Evolutionary conservation across 1,140 invertebrate genomes (phyloP), one percentile per base, ranked within the genome.

Genomic region (Drosophila azteca): DNA sequence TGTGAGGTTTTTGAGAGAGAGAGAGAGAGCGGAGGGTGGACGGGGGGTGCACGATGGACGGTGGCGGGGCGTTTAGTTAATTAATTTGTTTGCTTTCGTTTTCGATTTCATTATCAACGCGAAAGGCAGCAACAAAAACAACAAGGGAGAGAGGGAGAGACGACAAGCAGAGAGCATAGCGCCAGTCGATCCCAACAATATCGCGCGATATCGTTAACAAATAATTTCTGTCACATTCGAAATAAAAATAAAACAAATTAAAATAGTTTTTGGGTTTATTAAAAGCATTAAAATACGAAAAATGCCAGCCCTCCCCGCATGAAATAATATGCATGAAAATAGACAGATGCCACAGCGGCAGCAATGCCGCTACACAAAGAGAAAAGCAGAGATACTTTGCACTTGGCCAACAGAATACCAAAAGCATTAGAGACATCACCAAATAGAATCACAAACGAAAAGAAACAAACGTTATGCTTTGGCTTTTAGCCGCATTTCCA

Each of bases 191-290:
- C 46, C 20, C 57, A 61, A 74, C 63, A 77, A 84, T 62, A 81
- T 63, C 57, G 44, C 43, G 53, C 79, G 61, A 88, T 88, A 87
- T 87, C 75, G 78, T 87, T 88, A 87, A 83, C 76, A 69, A 87
- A 87, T 87, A 74, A 87, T 88, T 83, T 73, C 78, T 88, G 84
- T 83, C 83, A 87, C 67, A 79, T 81, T 83, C 45, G 24, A 79
- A 88, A 69, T 69, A 88, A 65, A 87, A 87, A 87, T 83, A 83
- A 72, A 79, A 77, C 83, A 88, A 83, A 83, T 87, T 87, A 88
- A 88, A 87, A 87, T 82, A 87, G 82, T 82, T 87, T 65, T 57
- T 29, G 53, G 69, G 69, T 35, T 58, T 62, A 82, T 61, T 65
- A 70, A 79, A 65, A 63, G 22, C 59, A 49, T 41, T 41, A 52